Evolutionary conservation across 2,888 invertebrate species (phyloP), one percentile per base, ranked within the genome.

Genomic region (Nasonia oneida): DNA sequence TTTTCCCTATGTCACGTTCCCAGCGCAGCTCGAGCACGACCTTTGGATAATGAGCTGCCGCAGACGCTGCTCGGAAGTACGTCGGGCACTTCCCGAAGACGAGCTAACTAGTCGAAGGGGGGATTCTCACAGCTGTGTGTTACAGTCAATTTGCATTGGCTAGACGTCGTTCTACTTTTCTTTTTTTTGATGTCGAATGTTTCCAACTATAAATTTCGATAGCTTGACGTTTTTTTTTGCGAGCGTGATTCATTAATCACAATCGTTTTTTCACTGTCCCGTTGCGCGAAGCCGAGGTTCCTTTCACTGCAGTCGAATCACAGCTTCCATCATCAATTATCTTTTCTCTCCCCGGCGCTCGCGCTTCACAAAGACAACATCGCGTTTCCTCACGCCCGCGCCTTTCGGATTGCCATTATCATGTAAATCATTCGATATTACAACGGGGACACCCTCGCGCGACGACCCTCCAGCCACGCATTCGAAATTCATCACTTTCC

Each of bases 401-500:
- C 39, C 73, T 73, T 12, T 73, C 73, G 23, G 5, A 33, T 70
- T 33, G 70, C 70, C 42, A 73, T 73, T 73, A 73, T 73, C 76
- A 76, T 61, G 57, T 76, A 76, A 76, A 76, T 76, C 76, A 33
- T 53, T 42, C 18, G 42, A 53, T 76, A 57, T 50, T 50, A n/a
- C 53, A 53, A 67, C 3, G 67, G 53, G n/a, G 37, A 18, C 29
- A 15, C 50, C 76, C 23, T 53, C 10, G 12, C 53, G 0, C 47
- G 29, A n/a, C 71, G 42, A n/a, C 39, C 39, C 39, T 42, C 42
- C 15, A 42, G 61, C 29, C 14, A 2, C 10, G 23, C 70, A 84
- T 84, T 75, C 53, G 47, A 84, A 80, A 79, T 80, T 84, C 75
- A 75, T 83, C 47, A 14, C 77, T 77, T 29, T 23, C 47, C 71